A percentile compares a stretch with the other conserved stretches of the same genome.
Evolutionary conservation across 53 echinoderm and acorn worm species (phyloP).

Genomic region (Holothuria scabra): DNA sequence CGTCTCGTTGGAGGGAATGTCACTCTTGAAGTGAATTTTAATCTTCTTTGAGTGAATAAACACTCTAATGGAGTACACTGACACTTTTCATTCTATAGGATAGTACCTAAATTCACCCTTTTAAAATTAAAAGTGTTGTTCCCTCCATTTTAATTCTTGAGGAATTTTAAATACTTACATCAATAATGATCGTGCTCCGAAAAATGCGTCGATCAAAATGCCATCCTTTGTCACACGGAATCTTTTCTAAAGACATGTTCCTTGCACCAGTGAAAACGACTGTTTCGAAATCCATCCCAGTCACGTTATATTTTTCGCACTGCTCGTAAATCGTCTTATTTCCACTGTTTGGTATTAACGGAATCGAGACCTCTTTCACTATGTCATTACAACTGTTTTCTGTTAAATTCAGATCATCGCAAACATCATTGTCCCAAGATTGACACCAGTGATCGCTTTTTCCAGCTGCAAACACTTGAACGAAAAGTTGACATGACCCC

Average conservation of each 20-base stretch:
- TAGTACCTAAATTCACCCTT: too few relatives aligned
- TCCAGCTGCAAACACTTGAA: slow-evolving; percentile 5
- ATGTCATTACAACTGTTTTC: background rate
- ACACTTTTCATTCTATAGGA: too few relatives aligned
- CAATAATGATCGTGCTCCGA: background rate
- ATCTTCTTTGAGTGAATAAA: too few relatives aligned
- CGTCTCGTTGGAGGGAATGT: too few relatives aligned
- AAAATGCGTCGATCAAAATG: background rate
- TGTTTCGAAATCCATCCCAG: background rate
- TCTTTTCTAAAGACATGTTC: background rate
- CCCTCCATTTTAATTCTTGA: too few relatives aligned
- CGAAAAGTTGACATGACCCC: background rate
- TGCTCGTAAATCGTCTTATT: background rate
- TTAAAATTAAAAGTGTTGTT: too few relatives aligned
- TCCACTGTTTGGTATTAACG: background rate
- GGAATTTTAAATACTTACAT: background rate
- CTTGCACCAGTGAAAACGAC: background rate
- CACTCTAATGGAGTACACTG: too few relatives aligned
- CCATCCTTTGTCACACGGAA: slow-evolving; percentile 4
- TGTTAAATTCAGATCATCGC: background rate
- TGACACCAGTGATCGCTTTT: background rate
- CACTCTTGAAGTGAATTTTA: too few relatives aligned
- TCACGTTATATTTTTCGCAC: background rate
- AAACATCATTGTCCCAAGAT: background rate
- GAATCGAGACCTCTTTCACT: background rate